Conservation (phyloP, 2,113 vertebrate species). For the Cyrtonyx montezumae region DNA sequence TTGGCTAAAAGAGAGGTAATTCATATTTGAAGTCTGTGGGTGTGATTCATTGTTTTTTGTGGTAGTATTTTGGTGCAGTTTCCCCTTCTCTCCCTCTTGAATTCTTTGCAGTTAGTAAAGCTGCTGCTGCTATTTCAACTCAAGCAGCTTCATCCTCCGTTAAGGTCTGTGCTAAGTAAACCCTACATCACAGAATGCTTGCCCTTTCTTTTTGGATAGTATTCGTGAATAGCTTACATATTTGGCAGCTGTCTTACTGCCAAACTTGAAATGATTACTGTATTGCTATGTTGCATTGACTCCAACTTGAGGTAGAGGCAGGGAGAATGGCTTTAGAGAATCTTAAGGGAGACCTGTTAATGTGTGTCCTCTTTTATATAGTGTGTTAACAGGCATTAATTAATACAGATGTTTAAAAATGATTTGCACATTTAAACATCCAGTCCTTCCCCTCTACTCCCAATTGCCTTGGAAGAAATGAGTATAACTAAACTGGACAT, state of each 20-base stretch:
- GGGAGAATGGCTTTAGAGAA: neutral
- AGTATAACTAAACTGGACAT: neutral
- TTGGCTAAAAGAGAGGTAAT: slow-evolving; percentile 29
- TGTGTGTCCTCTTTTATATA: neutral
- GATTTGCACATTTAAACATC: neutral
- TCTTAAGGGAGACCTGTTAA: neutral
- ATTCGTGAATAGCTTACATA: slow-evolving; percentile 29
- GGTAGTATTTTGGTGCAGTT: slow-evolving; percentile 19
- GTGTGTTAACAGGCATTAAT: neutral
- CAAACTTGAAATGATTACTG: slow-evolving; percentile 5
- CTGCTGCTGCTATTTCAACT: neutral
- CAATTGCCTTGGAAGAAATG: slow-evolving; percentile 41
- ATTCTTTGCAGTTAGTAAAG: slow-evolving; percentile 7
- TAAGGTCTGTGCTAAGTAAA: slow-evolving; percentile 38
- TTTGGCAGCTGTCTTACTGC: slow-evolving; percentile 14
- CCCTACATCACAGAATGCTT: slow-evolving; percentile 20
- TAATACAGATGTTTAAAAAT: slow-evolving; percentile 13
- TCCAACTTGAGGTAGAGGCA: neutral
- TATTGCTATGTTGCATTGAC: neutral
- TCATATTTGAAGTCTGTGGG: slow-evolving; percentile 29
- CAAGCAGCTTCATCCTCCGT: neutral
- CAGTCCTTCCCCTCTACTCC: neutral
- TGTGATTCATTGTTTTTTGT: slow-evolving; percentile 36
- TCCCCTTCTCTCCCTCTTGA: neutral
- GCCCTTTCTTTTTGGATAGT: neutral